Evolutionary conservation across 2,888 invertebrate species (phyloP).

Genomic region (Trimorus sp.): DNA sequence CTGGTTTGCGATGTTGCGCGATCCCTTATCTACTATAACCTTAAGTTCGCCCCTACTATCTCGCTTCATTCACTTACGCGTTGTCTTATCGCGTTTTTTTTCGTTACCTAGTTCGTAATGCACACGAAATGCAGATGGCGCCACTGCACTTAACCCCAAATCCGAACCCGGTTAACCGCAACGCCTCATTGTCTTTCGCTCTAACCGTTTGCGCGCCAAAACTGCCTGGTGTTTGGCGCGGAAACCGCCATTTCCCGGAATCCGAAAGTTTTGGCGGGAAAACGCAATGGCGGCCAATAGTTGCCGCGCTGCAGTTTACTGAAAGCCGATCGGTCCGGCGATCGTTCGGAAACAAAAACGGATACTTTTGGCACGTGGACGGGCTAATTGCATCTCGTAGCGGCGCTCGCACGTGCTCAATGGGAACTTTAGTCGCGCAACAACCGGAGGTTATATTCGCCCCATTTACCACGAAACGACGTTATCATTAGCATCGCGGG

Average conservation of each 20-base stretch:
- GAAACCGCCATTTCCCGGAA: no score
- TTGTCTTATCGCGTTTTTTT: slow-evolving; percentile 54
- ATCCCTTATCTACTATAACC: slow-evolving; percentile 63
- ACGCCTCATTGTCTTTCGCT: no score
- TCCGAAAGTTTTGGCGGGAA: background rate
- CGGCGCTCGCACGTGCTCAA: slow-evolving; percentile 67
- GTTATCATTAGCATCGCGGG: slow-evolving; percentile 42
- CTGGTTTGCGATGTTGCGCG: slow-evolving; percentile 59
- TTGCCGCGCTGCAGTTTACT: slow-evolving; percentile 16
- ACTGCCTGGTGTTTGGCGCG: no score
- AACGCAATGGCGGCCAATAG: background rate
- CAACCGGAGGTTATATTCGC: slow-evolving; percentile 41
- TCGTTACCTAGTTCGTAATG: slow-evolving; percentile 54
- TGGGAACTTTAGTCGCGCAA: slow-evolving; percentile 50
- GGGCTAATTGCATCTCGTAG: slow-evolving; percentile 67
- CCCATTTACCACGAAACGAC: slow-evolving; percentile 56
- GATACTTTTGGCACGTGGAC: slow-evolving; percentile 66
- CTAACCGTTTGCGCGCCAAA: no score
- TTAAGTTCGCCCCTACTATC: slow-evolving; percentile 56
- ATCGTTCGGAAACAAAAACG: slow-evolving; percentile 49
- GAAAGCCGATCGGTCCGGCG: slow-evolving; percentile 46
- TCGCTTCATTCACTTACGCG: slow-evolving; percentile 63
- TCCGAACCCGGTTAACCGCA: background rate
- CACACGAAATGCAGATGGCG: slow-evolving; percentile 13
- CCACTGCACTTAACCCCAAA: slow-evolving; percentile 21